Base-by-base conservation (phyloP, 2,113 vertebrate genomes). In the Pipa parva region DNA sequence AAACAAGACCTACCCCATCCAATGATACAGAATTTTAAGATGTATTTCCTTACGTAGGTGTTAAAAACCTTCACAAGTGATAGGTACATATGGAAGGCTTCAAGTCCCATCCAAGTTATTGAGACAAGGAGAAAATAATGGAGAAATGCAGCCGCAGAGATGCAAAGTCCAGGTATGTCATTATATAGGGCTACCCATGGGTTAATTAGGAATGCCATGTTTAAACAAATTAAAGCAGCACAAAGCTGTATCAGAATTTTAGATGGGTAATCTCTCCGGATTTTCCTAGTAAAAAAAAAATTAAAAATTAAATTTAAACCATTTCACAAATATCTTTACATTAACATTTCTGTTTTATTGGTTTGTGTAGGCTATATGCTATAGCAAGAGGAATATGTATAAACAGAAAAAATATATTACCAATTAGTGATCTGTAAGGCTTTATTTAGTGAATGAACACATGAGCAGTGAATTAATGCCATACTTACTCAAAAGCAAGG, bases 51-150 rank as follows among this genome's bases (percentile, higher is more conserved):
- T 36, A 97, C 75, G 8, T 97, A 91, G 54, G 81, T 93, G 77
- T 95, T 95, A 75, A 99, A 98, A 63, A 99, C 97, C 74, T 87
- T 91, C 36, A 99, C 89, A 11, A 99, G 90, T 36, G 92, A 92
- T 70, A 99, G 81, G 79, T 99, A 98, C 93, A 99, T 96, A 77
- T 99, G 96, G 76, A 98, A 87, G 33, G 95, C 95, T 85, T 98
- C 97, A 46, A 99, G 89, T 29, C 93, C 96, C 82, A 96, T 93
- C 97, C 97, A 98, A 4, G 97, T 97, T 78, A 99, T 97, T 5
- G 95, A 95, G 15, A 88, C 91, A 79, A 99, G 80, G 67, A 99
- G 87, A 74, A 97, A 96, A 87, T 98, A 99, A 79, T 99, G 97
- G 77, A 99, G 87, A 79, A 97, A 94, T 63, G 91, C 90, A 72